These are phyloP conservation scores for Takifugu flavidus DNA, from an alignment of 2,113 vertebrate species.

Conservation along the genomic window DNA sequence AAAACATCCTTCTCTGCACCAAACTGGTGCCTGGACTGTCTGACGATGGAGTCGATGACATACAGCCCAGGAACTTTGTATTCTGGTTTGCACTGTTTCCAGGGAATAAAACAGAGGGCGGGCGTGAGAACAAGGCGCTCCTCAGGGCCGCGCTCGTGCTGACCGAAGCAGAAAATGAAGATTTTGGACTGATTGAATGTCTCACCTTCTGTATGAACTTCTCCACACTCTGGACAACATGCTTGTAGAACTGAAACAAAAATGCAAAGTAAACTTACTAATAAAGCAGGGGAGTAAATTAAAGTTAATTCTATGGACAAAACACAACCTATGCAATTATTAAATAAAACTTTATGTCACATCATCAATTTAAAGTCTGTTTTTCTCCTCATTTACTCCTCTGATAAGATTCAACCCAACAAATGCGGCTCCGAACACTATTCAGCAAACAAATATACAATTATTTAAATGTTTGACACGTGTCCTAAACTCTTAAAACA, in stretches of 20 bases:
- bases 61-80: slow-evolving; percentile 98
- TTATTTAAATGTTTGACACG: too few species aligned
- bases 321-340: too few species aligned
- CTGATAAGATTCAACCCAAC: too few species aligned
- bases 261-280: slow-evolving; percentile 8
- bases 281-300: not conserved
- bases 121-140: too few species aligned
- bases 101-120: not conserved
- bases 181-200: not conserved
- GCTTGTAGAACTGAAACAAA: slow-evolving; percentile 94
- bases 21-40: slow-evolving; percentile 97
- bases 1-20: slow-evolving; percentile 98
- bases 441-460: too few species aligned
- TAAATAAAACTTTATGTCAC: too few species aligned
- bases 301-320: not conserved
- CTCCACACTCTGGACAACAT: slow-evolving; percentile 98
- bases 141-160: too few species aligned
- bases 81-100: slow-evolving; percentile 91
- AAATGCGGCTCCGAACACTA: too few species aligned
- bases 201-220: slow-evolving; percentile 98
- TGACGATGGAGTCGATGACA: slow-evolving; percentile 97
- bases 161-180: not conserved
- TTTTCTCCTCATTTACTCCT: too few species aligned
- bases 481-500: too few species aligned
- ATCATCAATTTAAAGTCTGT: too few species aligned